Evolutionary conservation across 2,888 invertebrate species (phyloP), one percentile per base, ranked within the genome.

Genomic region (Ochropleura plecta): DNA sequence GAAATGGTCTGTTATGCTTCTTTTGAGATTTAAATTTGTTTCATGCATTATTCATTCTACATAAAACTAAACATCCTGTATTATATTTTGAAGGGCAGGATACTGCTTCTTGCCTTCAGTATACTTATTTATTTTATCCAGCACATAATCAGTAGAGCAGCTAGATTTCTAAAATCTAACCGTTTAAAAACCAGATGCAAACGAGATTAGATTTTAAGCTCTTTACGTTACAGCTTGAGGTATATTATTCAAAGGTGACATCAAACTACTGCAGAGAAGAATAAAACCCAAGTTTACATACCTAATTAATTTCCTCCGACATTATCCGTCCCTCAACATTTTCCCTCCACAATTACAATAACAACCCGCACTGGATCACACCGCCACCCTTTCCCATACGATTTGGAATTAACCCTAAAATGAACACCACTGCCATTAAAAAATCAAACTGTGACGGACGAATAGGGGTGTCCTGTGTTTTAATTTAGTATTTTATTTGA

Each of bases 401-500:
- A 81, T 87, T 83, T 87, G 60, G 79, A 77, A 68, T 85, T 88
- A 92, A 92, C 91, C 91, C 90, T 90, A 90, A 90, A 88, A 88
- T 84, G 74, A 83, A 79, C 83, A 71, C 79, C 82, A 84, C 70
- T 86, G 89, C 88, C 88, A 90, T 92, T 91, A 91, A 91, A 91
- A 92, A 91, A 90, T 90, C 89, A 91, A 90, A 89, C 90, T 87
- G 83, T 88, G 88, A 90, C 88, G 85, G 79, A 82, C 62, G 83
- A 88, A 95, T 95, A 94, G 94, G 95, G 95, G 95, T 92, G 90
- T 90, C 84, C 93, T 94, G 91, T 94, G 91, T 93, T 94, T 94
- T 93, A 94, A 95, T 95, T 93, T 90, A 88, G 86, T 87, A 86
- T 88, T 86, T 87, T 87, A 92, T 87, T 91, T 92, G 92, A 94